Evolutionary conservation across 1,140 invertebrate genomes (phyloP).

Genomic region (Lasaia peninsularis): DNA sequence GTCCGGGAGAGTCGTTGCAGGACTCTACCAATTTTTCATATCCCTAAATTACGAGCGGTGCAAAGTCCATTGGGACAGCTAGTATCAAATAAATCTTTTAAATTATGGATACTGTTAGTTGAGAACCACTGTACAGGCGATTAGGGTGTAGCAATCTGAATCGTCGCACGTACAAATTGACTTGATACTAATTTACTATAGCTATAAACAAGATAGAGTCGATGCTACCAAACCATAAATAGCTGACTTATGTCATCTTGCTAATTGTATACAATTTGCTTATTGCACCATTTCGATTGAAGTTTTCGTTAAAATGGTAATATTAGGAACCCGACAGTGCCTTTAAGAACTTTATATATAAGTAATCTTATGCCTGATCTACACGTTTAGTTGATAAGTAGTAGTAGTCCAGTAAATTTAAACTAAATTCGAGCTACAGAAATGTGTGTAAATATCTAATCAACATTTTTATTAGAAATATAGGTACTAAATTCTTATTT

Average conservation of each 20-base stretch:
- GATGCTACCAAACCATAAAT: slow-evolving; percentile 7
- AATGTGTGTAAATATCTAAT: too few species aligned
- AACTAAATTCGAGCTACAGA: too few species aligned
- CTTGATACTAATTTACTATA: slow-evolving; percentile 6
- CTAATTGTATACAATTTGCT: slow-evolving; percentile 18
- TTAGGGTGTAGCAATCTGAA: neutral
- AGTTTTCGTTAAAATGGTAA: slow-evolving; percentile 13
- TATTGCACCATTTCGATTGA: neutral
- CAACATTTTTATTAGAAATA: too few species aligned
- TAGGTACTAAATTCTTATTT: too few species aligned
- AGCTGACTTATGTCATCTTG: slow-evolving; percentile 14
- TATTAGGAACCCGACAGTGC: neutral
- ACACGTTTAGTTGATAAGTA: too few species aligned
- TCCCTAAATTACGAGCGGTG: too few species aligned
- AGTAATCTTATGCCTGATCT: neutral
- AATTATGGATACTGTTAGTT: too few species aligned
- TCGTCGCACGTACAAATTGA: neutral
- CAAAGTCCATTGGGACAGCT: too few species aligned
- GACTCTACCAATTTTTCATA: too few species aligned
- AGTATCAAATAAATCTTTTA: too few species aligned
- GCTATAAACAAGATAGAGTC: neutral
- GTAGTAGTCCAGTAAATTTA: too few species aligned
- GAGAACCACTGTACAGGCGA: neutral
- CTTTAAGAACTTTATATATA: neutral
- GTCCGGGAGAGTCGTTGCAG: too few species aligned